Percentiles rank a stretch among this genome's conserved stretches.
phyloP scores from a whole-genome alignment of 2,113 vertebrate genomes.

The Megaceryle torquata region DNA sequence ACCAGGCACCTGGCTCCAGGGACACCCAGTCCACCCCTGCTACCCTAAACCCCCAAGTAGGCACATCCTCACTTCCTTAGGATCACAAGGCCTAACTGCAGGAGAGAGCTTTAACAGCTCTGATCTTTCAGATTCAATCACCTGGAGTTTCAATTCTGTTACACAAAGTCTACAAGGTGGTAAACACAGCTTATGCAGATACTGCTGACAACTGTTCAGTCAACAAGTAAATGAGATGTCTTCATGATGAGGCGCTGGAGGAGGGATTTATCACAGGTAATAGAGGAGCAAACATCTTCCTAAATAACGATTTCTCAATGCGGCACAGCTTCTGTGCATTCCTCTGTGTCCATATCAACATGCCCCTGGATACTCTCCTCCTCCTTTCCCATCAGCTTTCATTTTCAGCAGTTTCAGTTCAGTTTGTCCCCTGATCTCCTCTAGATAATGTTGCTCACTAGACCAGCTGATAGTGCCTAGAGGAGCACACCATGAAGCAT shows the following conservation, averaged over 20 bases:
- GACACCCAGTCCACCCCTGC: not conserved
- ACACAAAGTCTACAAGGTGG: not conserved
- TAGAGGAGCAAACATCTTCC: not conserved
- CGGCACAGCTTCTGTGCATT: not conserved
- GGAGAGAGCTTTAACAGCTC: not conserved
- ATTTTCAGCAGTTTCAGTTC: not conserved
- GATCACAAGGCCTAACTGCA: not conserved
- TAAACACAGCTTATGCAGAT: not conserved
- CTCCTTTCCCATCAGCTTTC: not conserved
- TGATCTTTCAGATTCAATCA: not conserved
- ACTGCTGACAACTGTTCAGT: not conserved
- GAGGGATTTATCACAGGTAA: not conserved
- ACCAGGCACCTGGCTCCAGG: not conserved
- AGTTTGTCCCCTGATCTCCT: not conserved
- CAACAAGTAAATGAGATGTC: not conserved
- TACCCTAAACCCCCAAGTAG: not conserved
- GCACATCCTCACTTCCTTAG: not conserved
- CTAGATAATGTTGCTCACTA: not conserved
- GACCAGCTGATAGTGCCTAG: not conserved
- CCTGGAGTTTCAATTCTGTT: not conserved
- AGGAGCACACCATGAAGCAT: not conserved
- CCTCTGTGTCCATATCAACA: not conserved
- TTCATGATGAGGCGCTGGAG: not conserved
- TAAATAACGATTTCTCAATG: not conserved
- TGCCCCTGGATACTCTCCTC: not conserved